These are phyloP conservation scores for Seira ritae DNA, from an alignment of 2,888 invertebrate species.

Conservation along the genomic window DNA sequence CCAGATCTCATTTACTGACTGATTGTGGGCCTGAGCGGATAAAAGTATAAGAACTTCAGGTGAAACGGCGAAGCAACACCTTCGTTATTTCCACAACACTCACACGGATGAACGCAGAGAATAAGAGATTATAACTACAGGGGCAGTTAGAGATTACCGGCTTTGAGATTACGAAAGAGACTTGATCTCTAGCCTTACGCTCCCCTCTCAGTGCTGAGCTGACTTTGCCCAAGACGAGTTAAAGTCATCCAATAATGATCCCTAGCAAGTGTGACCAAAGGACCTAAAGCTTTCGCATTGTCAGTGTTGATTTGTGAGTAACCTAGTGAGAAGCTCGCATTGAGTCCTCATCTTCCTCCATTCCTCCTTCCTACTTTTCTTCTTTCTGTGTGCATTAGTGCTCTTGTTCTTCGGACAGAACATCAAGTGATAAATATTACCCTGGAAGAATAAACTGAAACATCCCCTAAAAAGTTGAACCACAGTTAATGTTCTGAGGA, in stretches of 20 bases:
- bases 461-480: slow-evolving; percentile 10
- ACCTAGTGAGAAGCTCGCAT: slow-evolving; percentile 16
- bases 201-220: background rate
- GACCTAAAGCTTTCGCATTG: background rate
- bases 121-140: slow-evolving; percentile 17
- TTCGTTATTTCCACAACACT: background rate
- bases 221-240: background rate
- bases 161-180: slow-evolving; percentile 17
- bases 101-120: background rate
- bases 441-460: no score
- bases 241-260: slow-evolving; percentile 20
- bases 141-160: slow-evolving; percentile 49
- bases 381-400: no score
- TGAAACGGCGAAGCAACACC: background rate
- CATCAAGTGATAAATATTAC: no score
- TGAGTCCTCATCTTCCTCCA: background rate
- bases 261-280: slow-evolving; percentile 11
- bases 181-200: background rate
- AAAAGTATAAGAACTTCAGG: slow-evolving; percentile 24
- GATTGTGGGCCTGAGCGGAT: slow-evolving; percentile 60
- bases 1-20: slow-evolving; percentile 63
- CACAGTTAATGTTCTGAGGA: background rate
- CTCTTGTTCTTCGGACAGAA: background rate
- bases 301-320: slow-evolving; percentile 19
- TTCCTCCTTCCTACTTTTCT: background rate